Conservation (phyloP, 1,140 invertebrate genomes). For the Drosophila equinoxialis region DNA sequence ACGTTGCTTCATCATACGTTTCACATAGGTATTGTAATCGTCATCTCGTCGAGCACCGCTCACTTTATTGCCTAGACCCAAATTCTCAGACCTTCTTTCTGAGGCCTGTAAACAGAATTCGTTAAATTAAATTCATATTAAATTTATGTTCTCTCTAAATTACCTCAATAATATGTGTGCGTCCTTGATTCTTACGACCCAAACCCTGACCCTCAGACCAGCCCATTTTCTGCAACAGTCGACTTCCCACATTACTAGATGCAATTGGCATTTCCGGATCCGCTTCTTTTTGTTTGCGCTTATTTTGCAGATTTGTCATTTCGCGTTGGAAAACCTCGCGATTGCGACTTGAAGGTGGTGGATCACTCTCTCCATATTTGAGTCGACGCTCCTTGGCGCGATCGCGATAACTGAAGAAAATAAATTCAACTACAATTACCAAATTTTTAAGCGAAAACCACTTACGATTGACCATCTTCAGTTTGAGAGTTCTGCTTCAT, state of each 20-base stretch:
- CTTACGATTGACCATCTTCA: slow-evolving; percentile 52
- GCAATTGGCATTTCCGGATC: slow-evolving; percentile 87
- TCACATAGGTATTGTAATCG: slow-evolving; percentile 94
- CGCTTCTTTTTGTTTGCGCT: slow-evolving; percentile 59
- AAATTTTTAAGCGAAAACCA: background rate
- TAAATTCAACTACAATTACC: background rate
- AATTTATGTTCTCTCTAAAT: background rate
- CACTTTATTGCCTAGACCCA: slow-evolving; percentile 88
- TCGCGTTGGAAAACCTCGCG: slow-evolving; percentile 88
- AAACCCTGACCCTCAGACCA: slow-evolving; percentile 98
- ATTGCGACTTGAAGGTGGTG: slow-evolving; percentile 89
- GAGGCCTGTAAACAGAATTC: slow-evolving; percentile 56
- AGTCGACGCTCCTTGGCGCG: slow-evolving; percentile 96
- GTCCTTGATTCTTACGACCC: slow-evolving; percentile 96
- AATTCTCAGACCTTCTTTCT: slow-evolving; percentile 84
- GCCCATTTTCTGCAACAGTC: slow-evolving; percentile 98
- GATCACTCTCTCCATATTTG: slow-evolving; percentile 94
- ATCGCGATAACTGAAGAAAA: slow-evolving; percentile 91
- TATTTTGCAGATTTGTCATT: slow-evolving; percentile 63
- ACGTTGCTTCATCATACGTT: slow-evolving; percentile 93
- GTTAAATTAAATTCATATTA: background rate
- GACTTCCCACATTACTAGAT: slow-evolving; percentile 95
- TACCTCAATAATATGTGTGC: slow-evolving; percentile 95
- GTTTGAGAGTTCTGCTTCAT: slow-evolving; percentile 31
- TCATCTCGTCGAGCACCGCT: slow-evolving; percentile 88